Conservation (phyloP, 2,888 invertebrate genomes). For the Oxystoma pomonae region DNA sequence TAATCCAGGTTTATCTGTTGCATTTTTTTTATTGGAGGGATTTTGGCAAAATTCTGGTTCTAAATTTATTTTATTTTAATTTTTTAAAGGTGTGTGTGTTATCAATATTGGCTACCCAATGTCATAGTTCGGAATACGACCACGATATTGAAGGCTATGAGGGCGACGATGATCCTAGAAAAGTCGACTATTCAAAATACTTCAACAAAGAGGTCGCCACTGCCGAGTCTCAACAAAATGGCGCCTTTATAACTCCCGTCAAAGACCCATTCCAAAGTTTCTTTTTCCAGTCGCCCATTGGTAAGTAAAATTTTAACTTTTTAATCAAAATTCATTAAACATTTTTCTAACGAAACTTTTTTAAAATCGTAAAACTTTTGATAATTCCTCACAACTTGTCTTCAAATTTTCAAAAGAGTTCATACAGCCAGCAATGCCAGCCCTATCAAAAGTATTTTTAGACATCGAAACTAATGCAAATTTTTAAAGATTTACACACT, state of each 20-base stretch:
- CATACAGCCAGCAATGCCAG: too few species aligned
- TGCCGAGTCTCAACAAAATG: conserved; percentile 17
- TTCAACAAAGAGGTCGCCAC: conserved; percentile 35
- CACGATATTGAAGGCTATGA: conserved; percentile 31
- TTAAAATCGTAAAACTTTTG: too few species aligned
- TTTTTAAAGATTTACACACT: too few species aligned
- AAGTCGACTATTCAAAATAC: conserved; percentile 44
- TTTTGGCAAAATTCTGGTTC: too few species aligned
- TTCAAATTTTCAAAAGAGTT: too few species aligned
- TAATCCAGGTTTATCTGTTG: too few species aligned
- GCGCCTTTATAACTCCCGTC: conserved; percentile 48
- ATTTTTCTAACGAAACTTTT: too few species aligned
- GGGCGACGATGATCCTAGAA: conserved; percentile 29
- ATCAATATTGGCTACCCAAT: conserved; percentile 25
- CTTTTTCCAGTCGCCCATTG: conserved; percentile 38
- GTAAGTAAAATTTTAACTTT: conserved; percentile 13
- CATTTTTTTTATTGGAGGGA: too few species aligned
- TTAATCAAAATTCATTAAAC: not conserved
- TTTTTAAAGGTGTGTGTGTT: conserved; percentile 32
- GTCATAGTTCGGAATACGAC: conserved; percentile 35
- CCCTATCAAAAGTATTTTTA: too few species aligned
- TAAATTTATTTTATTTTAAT: too few species aligned
- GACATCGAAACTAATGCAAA: too few species aligned
- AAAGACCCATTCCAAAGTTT: conserved; percentile 52
- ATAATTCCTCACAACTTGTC: too few species aligned